Conservation (phyloP, 1,140 invertebrate species). For the Amyelois transitella region DNA sequence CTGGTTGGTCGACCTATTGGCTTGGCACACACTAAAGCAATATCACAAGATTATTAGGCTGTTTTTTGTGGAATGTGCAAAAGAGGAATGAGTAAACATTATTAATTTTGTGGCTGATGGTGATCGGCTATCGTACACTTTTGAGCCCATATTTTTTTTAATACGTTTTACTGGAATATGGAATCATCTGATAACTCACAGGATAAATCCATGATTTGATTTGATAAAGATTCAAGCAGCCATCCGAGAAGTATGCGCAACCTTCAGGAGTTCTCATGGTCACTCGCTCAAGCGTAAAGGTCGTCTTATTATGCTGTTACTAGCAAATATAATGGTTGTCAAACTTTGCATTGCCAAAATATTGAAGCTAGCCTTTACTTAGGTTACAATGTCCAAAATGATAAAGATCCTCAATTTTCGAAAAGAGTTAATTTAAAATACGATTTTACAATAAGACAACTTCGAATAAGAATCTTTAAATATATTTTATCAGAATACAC, state of each 20-base stretch:
- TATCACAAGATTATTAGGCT: slow-evolving; percentile 54
- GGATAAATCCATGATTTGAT: neutral
- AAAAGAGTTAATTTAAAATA: no score
- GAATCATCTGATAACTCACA: neutral
- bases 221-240: neutral
- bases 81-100: no score
- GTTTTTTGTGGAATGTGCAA: slow-evolving; percentile 28
- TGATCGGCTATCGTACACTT: no score
- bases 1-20: slow-evolving; percentile 70
- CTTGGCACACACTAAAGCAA: slow-evolving; percentile 29
- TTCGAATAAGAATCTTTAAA: neutral
- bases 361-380: no score
- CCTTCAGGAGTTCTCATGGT: slow-evolving; percentile 65
- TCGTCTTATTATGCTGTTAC: slow-evolving; percentile 42
- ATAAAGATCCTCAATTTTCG: no score
- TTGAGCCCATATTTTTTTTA: no score
- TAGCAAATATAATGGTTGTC: slow-evolving; percentile 36
- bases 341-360: slow-evolving; percentile 17
- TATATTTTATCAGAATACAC: slow-evolving; percentile 16
- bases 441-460: no score
- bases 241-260: slow-evolving; percentile 34
- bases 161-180: no score
- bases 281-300: slow-evolving; percentile 58
- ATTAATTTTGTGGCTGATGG: no score
- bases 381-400: no score